phyloP scores from a whole-genome alignment of 1,140 invertebrate species.

The Sminthurides bifidus region DNA sequence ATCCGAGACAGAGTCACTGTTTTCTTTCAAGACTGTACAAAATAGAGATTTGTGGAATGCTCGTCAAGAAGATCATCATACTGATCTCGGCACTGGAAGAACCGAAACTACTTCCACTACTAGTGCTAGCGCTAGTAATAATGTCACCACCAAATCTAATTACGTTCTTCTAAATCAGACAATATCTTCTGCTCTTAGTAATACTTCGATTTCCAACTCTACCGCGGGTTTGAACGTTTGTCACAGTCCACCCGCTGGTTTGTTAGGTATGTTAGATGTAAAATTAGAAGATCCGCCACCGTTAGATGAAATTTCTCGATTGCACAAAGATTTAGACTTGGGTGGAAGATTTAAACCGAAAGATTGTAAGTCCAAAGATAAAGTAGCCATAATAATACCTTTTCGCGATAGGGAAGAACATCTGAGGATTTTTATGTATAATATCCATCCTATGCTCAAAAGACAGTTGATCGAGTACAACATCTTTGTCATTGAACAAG shows the following conservation, averaged over 20 bases:
- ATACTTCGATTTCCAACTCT: background rate
- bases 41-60: background rate
- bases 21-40: slow-evolving; percentile 13
- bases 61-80: background rate
- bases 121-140: background rate
- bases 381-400: slow-evolving; percentile 30
- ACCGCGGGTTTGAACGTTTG: background rate
- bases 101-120: background rate
- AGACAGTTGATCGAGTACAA: slow-evolving; percentile 29
- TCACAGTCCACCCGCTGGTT: slow-evolving; percentile 6
- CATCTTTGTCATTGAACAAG: slow-evolving; percentile 31
- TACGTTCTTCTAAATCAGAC: background rate
- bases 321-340: slow-evolving; percentile 17
- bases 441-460: slow-evolving; percentile 27
- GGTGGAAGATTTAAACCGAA: slow-evolving; percentile 25
- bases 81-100: background rate
- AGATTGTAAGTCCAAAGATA: slow-evolving; percentile 14
- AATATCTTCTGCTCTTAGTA: background rate
- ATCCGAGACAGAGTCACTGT: slow-evolving; percentile 10
- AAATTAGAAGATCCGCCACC: slow-evolving; percentile 14
- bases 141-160: no score
- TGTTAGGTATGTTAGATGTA: slow-evolving; percentile 19
- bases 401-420: slow-evolving; percentile 30
- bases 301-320: slow-evolving; percentile 15
- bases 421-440: slow-evolving; percentile 24